Base-by-base conservation (phyloP, 2,797 vertebrate genomes). In the Rhodeus uyekii region DNA sequence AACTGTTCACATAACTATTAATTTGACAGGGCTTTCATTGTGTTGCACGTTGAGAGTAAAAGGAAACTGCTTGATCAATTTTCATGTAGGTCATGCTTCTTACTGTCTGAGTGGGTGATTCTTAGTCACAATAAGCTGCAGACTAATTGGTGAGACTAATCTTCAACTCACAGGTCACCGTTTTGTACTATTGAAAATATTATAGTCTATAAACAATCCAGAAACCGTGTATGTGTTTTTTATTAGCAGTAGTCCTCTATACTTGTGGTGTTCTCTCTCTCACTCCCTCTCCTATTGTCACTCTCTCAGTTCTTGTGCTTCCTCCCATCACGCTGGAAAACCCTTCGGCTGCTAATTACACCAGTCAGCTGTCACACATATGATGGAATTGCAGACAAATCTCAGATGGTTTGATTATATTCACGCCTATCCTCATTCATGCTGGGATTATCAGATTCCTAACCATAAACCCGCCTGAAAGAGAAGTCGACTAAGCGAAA, bases 381-480 rank as follows among this genome's bases (percentile, higher is more conserved):
- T 64, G 73, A 82, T 58, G 13, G 69, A 73, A 58, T 76, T 72
- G 27, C 36, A 65, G 34, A 67, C 80, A 55, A 38, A 48, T 82
- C 55, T 81, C 46, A 19, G 67, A 86, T 69, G 36, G 29, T 74
- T 44, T 24, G 46, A 50, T 73, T 67, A 55, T 39, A 48, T 74
- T 81, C 80, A 72, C 82, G 36, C 75, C 38, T 82, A n/a, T 55
- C 58, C 48, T 81, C 68, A 53, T 72, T 65, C 80, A 82, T 64
- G 9, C 42, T 42, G 65, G 83, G 65, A 82, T 78, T 86, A 81
- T 82, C 80, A 61, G 61, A 44, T 86, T 82, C 60, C 78, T 69
- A 42, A 29, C 32, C 48, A 16, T 78, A 82, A 83, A 85, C 69
- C 78, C 67, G 36, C 46, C 32, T 73, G 46, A 79, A 78, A 77